A percentile compares a stretch with the other conserved stretches of the same genome.
These are phyloP conservation scores for Artemia sp. DNA, from an alignment of 2,888 invertebrate genomes.

Conservation along the genomic window DNA sequence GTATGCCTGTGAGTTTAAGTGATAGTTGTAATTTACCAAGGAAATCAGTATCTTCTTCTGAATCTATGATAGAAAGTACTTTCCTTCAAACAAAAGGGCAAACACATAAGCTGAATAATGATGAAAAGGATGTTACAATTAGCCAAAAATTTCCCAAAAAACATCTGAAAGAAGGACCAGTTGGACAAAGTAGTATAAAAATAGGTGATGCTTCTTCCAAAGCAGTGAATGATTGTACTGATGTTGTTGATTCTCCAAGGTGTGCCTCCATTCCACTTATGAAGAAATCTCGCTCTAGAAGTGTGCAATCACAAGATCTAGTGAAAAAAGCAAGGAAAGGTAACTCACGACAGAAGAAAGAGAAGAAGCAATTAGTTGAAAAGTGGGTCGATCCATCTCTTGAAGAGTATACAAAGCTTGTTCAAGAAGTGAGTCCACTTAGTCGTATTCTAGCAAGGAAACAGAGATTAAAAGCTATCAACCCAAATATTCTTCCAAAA, in stretches of 20 bases:
- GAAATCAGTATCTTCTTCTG: too few relatives aligned
- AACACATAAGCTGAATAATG: too few relatives aligned
- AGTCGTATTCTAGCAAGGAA: not conserved
- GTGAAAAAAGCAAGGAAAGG: not conserved
- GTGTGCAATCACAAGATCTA: not conserved
- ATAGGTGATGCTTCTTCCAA: not conserved
- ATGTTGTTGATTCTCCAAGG: slow-evolving; percentile 11
- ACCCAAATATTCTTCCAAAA: not conserved
- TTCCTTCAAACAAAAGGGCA: too few relatives aligned
- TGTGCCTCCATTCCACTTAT: not conserved
- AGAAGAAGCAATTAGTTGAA: not conserved
- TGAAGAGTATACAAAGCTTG: not conserved
- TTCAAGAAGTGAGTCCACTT: slow-evolving; percentile 1
- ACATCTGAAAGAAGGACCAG: too few relatives aligned
- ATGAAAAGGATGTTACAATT: too few relatives aligned
- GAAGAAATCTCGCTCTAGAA: not conserved
- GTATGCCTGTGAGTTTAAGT: too few relatives aligned
- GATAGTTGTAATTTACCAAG: too few relatives aligned
- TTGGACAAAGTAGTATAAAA: not conserved
- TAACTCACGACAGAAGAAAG: not conserved
- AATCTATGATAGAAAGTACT: too few relatives aligned
- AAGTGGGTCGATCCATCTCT: not conserved
- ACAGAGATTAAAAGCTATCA: not conserved
- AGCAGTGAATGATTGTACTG: not conserved
- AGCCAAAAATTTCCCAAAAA: too few relatives aligned